Conservation (phyloP, 1,140 invertebrate genomes). For the Sogatella furcifera region DNA sequence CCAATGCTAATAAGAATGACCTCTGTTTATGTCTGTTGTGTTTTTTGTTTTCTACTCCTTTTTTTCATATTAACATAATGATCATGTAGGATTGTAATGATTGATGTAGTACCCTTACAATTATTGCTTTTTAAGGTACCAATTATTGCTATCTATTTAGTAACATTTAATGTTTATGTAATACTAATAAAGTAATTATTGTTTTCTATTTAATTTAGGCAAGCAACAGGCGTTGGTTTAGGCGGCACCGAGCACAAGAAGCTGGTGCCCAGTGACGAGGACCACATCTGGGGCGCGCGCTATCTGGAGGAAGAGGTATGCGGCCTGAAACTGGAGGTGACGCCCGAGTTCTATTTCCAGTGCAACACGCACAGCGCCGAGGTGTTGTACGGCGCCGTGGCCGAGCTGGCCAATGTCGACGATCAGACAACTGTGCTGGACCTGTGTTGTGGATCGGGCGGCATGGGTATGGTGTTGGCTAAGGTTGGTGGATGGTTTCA, state of each 20-base stretch:
- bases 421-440: conserved; percentile 70
- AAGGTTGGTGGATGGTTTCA: conserved; percentile 45
- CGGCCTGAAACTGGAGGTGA: conserved; percentile 72
- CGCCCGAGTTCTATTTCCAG: conserved; percentile 85
- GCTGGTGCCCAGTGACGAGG: conserved; percentile 11
- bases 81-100: too few relatives aligned
- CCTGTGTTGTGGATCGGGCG: conserved; percentile 96
- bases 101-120: too few relatives aligned
- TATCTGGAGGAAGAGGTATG: conserved; percentile 45
- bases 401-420: conserved; percentile 55
- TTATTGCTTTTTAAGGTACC: too few relatives aligned
- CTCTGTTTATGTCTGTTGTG: too few relatives aligned
- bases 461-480: conserved; percentile 84
- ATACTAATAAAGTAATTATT: too few relatives aligned
- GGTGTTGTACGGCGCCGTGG: conserved; percentile 73
- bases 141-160: too few relatives aligned
- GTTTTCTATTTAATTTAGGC: too few relatives aligned
- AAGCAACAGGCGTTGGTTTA: too few relatives aligned
- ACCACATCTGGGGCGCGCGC: conserved; percentile 34
- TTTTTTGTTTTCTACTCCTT: too few relatives aligned
- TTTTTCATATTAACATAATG: too few relatives aligned
- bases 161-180: too few relatives aligned
- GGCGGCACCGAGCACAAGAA: conserved; percentile 8
- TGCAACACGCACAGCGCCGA: conserved; percentile 81
- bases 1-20: too few relatives aligned